Evolutionary conservation across 2,888 invertebrate genomes (phyloP).

Genomic region (Ptychoptera albimana): DNA sequence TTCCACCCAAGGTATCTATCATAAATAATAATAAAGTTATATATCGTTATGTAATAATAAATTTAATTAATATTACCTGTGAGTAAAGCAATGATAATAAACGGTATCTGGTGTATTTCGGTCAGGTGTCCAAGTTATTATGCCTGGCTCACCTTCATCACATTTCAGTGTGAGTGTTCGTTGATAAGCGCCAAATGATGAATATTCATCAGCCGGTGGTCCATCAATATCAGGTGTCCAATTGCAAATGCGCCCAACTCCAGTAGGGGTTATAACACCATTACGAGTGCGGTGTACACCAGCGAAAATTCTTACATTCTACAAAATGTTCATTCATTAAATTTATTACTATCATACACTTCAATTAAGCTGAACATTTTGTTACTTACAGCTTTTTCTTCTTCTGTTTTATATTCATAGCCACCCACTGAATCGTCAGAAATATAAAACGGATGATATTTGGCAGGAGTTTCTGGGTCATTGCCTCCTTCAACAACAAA

Average conservation of each 20-base stretch:
- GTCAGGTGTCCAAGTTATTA: constrained; percentile 79
- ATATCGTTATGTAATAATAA: not conserved
- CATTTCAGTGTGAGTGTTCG: constrained; percentile 67
- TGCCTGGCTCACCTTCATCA: constrained; percentile 68
- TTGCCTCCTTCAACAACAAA: constrained; percentile 78
- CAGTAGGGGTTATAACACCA: constrained; percentile 56
- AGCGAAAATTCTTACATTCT: constrained; percentile 69
- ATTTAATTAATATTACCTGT: constrained; percentile 22
- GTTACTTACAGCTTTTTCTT: constrained; percentile 55
- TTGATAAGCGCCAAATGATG: constrained; percentile 82
- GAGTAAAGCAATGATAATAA: constrained; percentile 91
- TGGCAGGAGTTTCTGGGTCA: constrained; percentile 60
- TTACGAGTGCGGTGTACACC: constrained; percentile 55
- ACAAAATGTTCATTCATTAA: constrained; percentile 4
- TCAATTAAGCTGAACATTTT: not conserved
- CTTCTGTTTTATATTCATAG: constrained; percentile 64
- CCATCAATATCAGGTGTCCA: constrained; percentile 65
- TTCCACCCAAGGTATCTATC: constrained; percentile 82
- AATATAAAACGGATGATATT: constrained; percentile 86
- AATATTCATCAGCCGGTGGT: constrained; percentile 63
- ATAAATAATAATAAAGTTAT: no score
- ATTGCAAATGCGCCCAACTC: constrained; percentile 71
- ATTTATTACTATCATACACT: not conserved
- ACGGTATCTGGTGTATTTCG: constrained; percentile 75
- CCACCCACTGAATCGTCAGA: constrained; percentile 87